Evolutionary conservation across 2,113 vertebrate species (phyloP).

Genomic region (Morone chrysops): DNA sequence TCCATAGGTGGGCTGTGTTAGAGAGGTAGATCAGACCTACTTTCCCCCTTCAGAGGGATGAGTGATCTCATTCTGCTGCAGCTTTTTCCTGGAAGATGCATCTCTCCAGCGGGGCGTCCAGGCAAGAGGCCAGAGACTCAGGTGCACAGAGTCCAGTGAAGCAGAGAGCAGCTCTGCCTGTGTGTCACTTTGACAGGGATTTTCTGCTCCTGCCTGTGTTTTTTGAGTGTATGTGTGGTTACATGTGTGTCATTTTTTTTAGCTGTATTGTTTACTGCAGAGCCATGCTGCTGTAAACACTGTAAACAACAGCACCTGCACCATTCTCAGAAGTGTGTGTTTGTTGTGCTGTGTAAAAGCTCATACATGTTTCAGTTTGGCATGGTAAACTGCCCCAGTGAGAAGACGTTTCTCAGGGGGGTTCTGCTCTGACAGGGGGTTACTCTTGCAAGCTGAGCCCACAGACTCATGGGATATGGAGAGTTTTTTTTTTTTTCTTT

Average conservation of each 20-base stretch:
- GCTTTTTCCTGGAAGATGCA: conserved; percentile 50
- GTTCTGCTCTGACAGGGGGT: conserved; percentile 25
- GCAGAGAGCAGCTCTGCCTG: conserved; percentile 44
- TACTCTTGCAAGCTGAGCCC: conserved; percentile 72
- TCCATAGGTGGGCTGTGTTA: conserved; percentile 38
- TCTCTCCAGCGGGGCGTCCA: conserved; percentile 41
- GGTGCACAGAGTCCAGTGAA: conserved; percentile 57
- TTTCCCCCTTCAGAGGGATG: conserved; percentile 16
- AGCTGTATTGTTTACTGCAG: not conserved
- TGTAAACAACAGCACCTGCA: conserved; percentile 6
- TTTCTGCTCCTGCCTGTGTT: conserved; percentile 18
- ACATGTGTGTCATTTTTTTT: not conserved
- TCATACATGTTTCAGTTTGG: not conserved
- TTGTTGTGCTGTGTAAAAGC: not conserved
- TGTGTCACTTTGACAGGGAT: conserved; percentile 53
- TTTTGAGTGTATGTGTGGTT: conserved; percentile 25
- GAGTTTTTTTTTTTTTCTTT: not conserved
- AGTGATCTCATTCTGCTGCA: conserved; percentile 33
- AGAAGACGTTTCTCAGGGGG: conserved; percentile 49
- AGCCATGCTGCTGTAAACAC: not conserved
- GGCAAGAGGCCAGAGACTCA: conserved; percentile 55
- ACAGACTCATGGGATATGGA: conserved; percentile 58
- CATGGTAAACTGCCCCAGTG: conserved; percentile 23
- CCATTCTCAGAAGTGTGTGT: not conserved
- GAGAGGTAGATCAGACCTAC: conserved; percentile 12